Conservation (phyloP, 1,140 invertebrate genomes). For the Eriocheir sinensis region DNA sequence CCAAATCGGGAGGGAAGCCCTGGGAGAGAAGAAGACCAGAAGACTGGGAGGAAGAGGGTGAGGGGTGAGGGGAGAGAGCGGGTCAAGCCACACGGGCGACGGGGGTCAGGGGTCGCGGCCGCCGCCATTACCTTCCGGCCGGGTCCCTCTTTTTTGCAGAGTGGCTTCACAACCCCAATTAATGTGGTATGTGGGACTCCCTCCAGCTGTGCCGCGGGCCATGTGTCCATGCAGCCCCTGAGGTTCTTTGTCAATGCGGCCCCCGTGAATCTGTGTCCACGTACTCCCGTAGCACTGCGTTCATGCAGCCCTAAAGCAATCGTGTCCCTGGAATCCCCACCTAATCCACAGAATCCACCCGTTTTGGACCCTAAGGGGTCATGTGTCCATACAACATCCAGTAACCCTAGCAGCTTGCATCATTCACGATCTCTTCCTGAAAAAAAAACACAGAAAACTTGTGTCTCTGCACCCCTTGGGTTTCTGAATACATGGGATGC, state of each 20-base stretch:
- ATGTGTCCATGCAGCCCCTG: too few relatives aligned
- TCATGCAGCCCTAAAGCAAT: not conserved
- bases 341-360: too few relatives aligned
- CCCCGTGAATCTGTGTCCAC: too few relatives aligned
- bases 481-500: too few relatives aligned
- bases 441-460: too few relatives aligned
- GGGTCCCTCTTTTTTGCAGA: constrained; percentile 38
- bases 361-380: too few relatives aligned
- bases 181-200: constrained; percentile 70
- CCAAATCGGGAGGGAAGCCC: not conserved
- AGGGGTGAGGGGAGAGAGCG: not conserved
- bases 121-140: constrained; percentile 65
- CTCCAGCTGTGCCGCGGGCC: not conserved
- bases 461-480: too few relatives aligned
- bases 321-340: too few relatives aligned
- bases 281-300: not conserved
- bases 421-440: too few relatives aligned
- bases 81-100: constrained; percentile 66
- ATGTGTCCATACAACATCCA: not conserved
- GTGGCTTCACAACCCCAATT: constrained; percentile 69
- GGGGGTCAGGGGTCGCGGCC: constrained; percentile 49
- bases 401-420: too few relatives aligned
- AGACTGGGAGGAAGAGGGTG: not conserved
- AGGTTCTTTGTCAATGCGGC: too few relatives aligned
- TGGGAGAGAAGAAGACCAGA: not conserved